Base-by-base conservation (phyloP, 2,113 vertebrate genomes). In the Dasypus novemcinctus region DNA sequence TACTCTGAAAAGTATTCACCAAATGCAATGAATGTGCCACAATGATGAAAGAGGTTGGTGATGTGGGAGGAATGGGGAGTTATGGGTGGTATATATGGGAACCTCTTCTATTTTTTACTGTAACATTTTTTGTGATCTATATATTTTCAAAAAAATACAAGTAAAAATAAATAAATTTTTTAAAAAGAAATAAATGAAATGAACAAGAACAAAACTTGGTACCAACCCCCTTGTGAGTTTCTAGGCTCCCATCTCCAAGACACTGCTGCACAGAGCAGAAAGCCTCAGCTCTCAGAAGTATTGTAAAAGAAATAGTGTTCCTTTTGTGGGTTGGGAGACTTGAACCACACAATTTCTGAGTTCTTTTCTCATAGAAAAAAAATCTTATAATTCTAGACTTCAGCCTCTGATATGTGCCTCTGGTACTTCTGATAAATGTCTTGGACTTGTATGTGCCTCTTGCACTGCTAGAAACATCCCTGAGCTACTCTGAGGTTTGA, bases 351-450 rank as follows among this genome's bases (percentile, higher is more conserved):
- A 54, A 46, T 38, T 43, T 64, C 57, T 91, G 81, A 75, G n/a
- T 6, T 52, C 41, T 69, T 87, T 79, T 94, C 82, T 64, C 52
- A 95, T 68, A 75, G 79, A 87, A 90, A 75, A 75, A 57, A 93
- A 41, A 83, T 64, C 59, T 72, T 90, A 14, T 11, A 4, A 64
- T 80, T 90, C 27, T 76, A 80, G 13, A 68, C 49, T 63, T 96
- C n/a, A 49, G 13, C 11, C 57, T 97, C 69, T 93, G 72, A 25
- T 49, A 14, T 80, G 7, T 15, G 14, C 72, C 78, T 76, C 64
- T 87, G 21, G 2, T 27, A 52, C 78, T 36, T 83, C 49, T 63
- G 66, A 72, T 59, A 64, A 74, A 57, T 68, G 9, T 87, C 17
- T 57, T 59, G 6, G 2, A 31, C 8, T 88, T 66, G 14, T 71